These are phyloP conservation scores for Lasioglossum pauxillum DNA, from an alignment of 2,888 invertebrate species.

Conservation along the genomic window DNA sequence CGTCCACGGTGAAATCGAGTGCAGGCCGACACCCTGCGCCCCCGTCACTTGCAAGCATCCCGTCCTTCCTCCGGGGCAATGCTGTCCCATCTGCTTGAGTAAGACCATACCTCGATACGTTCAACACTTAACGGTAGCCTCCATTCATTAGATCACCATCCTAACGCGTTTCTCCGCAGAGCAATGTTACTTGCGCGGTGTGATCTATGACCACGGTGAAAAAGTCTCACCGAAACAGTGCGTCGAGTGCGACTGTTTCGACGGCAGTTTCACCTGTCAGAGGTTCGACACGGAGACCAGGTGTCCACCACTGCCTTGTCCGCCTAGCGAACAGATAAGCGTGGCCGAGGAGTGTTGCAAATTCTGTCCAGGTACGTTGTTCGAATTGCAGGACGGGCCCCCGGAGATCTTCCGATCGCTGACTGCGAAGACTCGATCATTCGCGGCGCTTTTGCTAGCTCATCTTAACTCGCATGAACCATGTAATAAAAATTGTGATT, in stretches of 20 bases:
- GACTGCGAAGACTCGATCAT: not conserved
- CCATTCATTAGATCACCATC: slow-evolving; percentile 1
- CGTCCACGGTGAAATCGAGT: slow-evolving; percentile 94
- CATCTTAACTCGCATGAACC: slow-evolving; percentile 17
- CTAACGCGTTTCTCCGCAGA: slow-evolving; percentile 84
- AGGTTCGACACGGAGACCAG: slow-evolving; percentile 89
- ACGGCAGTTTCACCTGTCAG: slow-evolving; percentile 92
- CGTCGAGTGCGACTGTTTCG: slow-evolving; percentile 92
- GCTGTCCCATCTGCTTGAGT: slow-evolving; percentile 95
- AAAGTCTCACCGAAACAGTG: slow-evolving; percentile 90
- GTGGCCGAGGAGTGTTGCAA: slow-evolving; percentile 95
- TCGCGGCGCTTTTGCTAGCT: not conserved
- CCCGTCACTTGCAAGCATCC: slow-evolving; percentile 92
- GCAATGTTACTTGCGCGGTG: slow-evolving; percentile 89
- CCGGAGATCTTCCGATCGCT: not conserved
- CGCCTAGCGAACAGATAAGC: slow-evolving; percentile 91
- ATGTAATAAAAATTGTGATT: not conserved
- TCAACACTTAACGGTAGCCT: not conserved
- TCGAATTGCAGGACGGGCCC: not conserved
- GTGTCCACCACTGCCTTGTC: slow-evolving; percentile 92
- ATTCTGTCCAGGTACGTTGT: slow-evolving; percentile 91
- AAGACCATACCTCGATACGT: slow-evolving; percentile 84
- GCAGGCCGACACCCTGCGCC: slow-evolving; percentile 93
- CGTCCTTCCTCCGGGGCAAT: slow-evolving; percentile 91
- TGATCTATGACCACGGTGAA: slow-evolving; percentile 93